phyloP scores from a whole-genome alignment of 2,113 vertebrate species.

The Malaclemys terrapin region DNA sequence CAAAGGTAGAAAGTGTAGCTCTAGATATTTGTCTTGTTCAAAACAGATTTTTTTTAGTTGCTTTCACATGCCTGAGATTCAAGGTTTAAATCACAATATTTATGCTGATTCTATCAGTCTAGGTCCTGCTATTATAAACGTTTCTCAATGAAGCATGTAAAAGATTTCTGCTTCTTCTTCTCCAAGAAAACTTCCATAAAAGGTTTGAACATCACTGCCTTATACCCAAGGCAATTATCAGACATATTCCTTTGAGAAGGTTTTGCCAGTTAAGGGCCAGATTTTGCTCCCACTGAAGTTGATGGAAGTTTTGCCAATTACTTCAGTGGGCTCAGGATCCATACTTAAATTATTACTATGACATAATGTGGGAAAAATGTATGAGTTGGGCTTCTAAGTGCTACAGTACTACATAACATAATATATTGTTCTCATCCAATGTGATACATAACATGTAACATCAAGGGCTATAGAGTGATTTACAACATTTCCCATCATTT shows the following conservation, averaged over 20 bases:
- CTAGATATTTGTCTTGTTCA: not conserved
- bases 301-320: not conserved
- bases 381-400: not conserved
- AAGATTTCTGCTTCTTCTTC: not conserved
- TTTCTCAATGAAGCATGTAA: not conserved
- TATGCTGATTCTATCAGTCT: not conserved
- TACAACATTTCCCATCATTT: not conserved
- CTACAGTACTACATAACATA: not conserved
- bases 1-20: rapidly evolving
- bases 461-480: not conserved
- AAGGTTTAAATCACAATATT: not conserved
- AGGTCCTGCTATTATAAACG: not conserved
- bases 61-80: not conserved
- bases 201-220: not conserved
- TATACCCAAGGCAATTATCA: not conserved
- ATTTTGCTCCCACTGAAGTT: not conserved
- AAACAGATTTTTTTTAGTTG: not conserved
- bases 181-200: not conserved
- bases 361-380: not conserved
- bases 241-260: not conserved
- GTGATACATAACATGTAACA: not conserved
- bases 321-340: not conserved
- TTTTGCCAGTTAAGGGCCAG: not conserved
- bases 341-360: not conserved
- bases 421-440: not conserved